These are phyloP conservation scores for Hassar affinis DNA, from an alignment of 2,113 vertebrate genomes.

Conservation along the genomic window DNA sequence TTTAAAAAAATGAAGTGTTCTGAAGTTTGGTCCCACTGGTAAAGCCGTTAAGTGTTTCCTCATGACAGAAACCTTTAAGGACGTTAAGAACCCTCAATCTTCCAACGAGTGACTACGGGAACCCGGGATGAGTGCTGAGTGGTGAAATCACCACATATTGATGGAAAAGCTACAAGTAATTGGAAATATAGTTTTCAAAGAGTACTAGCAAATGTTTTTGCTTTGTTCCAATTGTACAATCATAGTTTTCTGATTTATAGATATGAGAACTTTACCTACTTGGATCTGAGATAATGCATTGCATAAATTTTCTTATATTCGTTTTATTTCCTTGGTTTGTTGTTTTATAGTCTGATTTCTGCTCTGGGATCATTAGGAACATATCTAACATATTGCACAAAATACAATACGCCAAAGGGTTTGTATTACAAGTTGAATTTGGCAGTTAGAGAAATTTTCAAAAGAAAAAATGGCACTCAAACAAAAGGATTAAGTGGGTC, in stretches of 20 bases:
- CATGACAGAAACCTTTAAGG: neutral
- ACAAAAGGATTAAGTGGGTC: conserved; percentile 14
- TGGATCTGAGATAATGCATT: conserved; percentile 21
- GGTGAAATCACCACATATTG: neutral
- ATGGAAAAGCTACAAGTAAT: conserved; percentile 3
- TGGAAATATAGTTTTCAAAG: conserved; percentile 20
- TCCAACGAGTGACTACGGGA: neutral
- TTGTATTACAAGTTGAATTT: conserved; percentile 7
- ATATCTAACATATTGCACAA: conserved; percentile 30
- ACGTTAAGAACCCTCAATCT: neutral
- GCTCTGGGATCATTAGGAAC: conserved; percentile 22
- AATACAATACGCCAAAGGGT: conserved; percentile 10
- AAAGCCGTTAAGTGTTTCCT: neutral
- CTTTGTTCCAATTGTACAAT: conserved; percentile 56
- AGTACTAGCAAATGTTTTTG: conserved; percentile 50
- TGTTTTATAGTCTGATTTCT: conserved; percentile 39
- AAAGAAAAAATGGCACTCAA: conserved; percentile 26
- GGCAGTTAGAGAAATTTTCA: neutral
- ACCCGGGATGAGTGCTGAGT: neutral
- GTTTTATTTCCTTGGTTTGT: conserved; percentile 24
- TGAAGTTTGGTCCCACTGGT: neutral
- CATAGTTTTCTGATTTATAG: conserved; percentile 53
- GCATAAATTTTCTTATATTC: conserved; percentile 6
- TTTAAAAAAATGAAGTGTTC: neutral
- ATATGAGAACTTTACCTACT: conserved; percentile 40